These are phyloP conservation scores for Marasmarcha lunaedactyla DNA, from an alignment of 2,888 invertebrate genomes.

Conservation along the genomic window DNA sequence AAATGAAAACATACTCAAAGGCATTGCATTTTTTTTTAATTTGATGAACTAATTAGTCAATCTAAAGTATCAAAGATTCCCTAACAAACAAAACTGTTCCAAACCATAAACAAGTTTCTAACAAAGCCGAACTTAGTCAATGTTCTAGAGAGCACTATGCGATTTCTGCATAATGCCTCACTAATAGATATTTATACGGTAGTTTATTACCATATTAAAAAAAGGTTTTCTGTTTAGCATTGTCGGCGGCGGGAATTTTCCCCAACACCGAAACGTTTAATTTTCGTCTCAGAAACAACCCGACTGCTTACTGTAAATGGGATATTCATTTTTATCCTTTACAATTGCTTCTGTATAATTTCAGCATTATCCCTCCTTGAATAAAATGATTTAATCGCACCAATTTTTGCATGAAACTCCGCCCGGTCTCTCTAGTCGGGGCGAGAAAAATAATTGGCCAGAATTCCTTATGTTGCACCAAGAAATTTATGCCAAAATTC, in stretches of 20 bases:
- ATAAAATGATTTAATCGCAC: constrained; percentile 51
- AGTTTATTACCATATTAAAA: neutral
- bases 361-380: constrained; percentile 44
- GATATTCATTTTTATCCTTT: constrained; percentile 50
- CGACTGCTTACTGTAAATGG: constrained; percentile 36
- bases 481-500: neutral
- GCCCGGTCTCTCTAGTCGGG: constrained; percentile 11
- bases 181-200: neutral
- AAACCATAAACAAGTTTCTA: no score
- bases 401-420: constrained; percentile 30
- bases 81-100: no score
- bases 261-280: constrained; percentile 19
- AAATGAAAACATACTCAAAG: no score
- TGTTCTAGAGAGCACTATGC: no score
- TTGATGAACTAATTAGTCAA: no score
- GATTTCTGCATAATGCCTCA: neutral
- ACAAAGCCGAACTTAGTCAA: no score
- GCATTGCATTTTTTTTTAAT: no score
- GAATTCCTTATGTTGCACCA: neutral
- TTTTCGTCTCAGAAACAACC: constrained; percentile 31
- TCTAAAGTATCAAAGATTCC: no score
- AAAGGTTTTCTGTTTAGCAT: neutral
- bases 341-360: constrained; percentile 51
- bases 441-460: neutral
- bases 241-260: constrained; percentile 6